A percentile compares a stretch with the other conserved stretches of the same genome.
Conservation (phyloP, 2,797 vertebrate species). For the Rhincodon typus region DNA sequence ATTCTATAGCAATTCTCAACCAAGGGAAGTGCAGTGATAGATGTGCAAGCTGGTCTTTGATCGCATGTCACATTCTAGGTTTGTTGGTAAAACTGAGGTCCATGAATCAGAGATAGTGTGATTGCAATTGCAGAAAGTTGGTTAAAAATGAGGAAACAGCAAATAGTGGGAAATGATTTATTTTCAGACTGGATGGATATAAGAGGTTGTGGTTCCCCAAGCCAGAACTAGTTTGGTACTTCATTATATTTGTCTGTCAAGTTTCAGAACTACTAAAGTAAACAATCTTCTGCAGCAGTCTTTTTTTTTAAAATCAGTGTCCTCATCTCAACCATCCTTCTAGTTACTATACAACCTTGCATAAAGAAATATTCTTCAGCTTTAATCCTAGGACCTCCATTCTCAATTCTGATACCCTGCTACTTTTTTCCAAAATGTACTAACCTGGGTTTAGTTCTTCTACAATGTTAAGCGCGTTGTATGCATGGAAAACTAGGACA, state of each 20-base stretch:
- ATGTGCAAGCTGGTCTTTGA: neutral
- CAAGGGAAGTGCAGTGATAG: neutral
- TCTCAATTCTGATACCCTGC: too few relatives aligned
- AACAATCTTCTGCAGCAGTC: neutral
- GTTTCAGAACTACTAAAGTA: neutral
- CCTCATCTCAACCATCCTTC: too few relatives aligned
- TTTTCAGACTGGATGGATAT: neutral
- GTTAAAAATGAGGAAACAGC: neutral
- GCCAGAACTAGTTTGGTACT: too few relatives aligned
- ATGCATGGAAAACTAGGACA: too few relatives aligned
- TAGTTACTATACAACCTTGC: too few relatives aligned
- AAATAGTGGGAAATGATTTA: too few relatives aligned
- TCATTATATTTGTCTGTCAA: neutral
- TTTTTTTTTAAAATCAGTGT: neutral
- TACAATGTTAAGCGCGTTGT: too few relatives aligned
- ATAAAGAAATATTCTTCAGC: too few relatives aligned
- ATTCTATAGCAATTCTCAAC: neutral
- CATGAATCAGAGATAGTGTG: neutral
- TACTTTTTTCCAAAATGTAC: too few relatives aligned
- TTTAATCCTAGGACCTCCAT: too few relatives aligned
- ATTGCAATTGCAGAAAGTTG: neutral
- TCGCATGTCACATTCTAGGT: too few relatives aligned
- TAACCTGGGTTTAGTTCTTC: too few relatives aligned
- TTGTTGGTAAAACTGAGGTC: neutral
- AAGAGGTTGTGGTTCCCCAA: neutral